Evolutionary conservation across 2,888 invertebrate genomes (phyloP), one percentile per base, ranked within the genome.

Genomic region (Euproctis similis): DNA sequence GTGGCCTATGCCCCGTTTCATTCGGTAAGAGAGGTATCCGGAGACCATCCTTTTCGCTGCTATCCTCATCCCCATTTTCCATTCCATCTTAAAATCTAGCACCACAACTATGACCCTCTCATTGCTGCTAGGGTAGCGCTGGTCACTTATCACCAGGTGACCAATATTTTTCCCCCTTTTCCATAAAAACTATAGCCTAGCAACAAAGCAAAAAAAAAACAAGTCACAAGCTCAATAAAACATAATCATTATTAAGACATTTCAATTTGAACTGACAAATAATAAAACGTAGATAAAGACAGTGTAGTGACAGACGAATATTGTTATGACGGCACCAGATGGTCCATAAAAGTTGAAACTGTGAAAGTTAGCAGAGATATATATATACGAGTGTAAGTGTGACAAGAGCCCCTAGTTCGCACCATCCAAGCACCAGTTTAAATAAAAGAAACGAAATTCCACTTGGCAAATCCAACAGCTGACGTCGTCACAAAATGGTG

Each of bases 331-430:
- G 23, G 52, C 55, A 46, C 54, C 68, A 69, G 68, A 73, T 74
- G 70, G 63, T 48, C 64, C 49, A 71, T 71, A 68, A 74, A 68
- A 53, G 70, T 66, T 58, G 52, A 53, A 67, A 70, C 62, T 70
- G 64, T 60, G 42, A 63, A 72, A 74, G 54, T 73, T 73, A 53
- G 46, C 46, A 57, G 39, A 51, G 55, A n/a, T n/a, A n/a, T n/a
- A n/a, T n/a, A n/a, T n/a, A n/a, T n/a, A n/a, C n/a, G n/a, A n/a
- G n/a, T n/a, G 59, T 31, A 39, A 49, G 47, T 46, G 45, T 47
- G 61, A 62, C 60, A 64, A 65, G 60, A 60, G 59, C 51, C 55
- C 45, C 51, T n/a, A n/a, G 51, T 44, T 46, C 29, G 17, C 33
- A 38, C 45, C 31, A 35, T 42, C 36, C 34, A 40, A 48, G 31